These are phyloP conservation scores for Drosophila repletoides DNA, from an alignment of 1,140 invertebrate species.

Conservation along the genomic window DNA sequence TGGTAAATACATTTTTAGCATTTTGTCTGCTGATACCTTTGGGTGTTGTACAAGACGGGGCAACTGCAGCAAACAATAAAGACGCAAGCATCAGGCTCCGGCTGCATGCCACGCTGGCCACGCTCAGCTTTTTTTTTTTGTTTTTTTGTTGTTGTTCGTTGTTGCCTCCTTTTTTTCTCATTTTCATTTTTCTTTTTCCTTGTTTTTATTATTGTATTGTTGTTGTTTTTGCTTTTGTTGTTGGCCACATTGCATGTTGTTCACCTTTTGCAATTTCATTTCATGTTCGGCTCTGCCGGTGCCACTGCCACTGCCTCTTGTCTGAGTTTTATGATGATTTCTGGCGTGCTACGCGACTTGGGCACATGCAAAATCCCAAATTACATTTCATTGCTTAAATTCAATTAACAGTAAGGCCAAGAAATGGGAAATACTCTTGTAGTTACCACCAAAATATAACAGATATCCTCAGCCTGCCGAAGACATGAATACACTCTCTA, in stretches of 20 bases:
- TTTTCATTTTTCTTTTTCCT: constrained; percentile 3
- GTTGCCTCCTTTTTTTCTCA: background rate
- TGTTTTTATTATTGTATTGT: background rate
- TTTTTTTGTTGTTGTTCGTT: background rate
- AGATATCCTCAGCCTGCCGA: too few species aligned
- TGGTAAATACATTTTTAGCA: constrained; percentile 82
- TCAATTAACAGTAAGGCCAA: constrained; percentile 63
- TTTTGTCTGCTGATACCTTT: constrained; percentile 79
- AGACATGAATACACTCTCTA: too few species aligned
- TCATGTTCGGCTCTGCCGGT: constrained; percentile 27
- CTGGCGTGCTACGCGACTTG: constrained; percentile 61
- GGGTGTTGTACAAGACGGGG: constrained; percentile 75
- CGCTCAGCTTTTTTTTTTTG: constrained; percentile 21
- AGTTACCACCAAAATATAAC: constrained; percentile 14
- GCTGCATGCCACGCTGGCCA: constrained; percentile 65
- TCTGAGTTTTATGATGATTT: constrained; percentile 53
- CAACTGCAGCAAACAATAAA: constrained; percentile 63
- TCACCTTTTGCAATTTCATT: constrained; percentile 67
- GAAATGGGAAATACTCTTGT: constrained; percentile 31
- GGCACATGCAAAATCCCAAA: constrained; percentile 72
- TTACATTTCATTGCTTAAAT: constrained; percentile 78
- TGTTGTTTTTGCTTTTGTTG: constrained; percentile 13
- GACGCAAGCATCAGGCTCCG: constrained; percentile 60
- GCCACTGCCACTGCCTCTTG: constrained; percentile 19
- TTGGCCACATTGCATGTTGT: constrained; percentile 60